phyloP scores from a whole-genome alignment of 1,140 invertebrate genomes.

The Tetragnatha versicolor region DNA sequence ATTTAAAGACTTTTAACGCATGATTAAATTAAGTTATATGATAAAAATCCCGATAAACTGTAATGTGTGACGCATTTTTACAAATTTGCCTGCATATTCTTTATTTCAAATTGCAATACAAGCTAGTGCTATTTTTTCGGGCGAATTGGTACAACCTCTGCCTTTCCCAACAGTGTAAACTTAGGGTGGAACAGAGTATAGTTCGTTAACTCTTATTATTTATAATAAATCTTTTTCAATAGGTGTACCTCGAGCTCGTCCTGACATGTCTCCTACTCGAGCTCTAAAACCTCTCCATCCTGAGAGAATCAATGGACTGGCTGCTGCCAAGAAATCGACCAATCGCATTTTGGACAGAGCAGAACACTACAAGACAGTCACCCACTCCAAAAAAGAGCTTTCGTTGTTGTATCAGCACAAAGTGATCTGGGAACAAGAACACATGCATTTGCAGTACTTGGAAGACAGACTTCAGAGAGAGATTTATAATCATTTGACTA shows the following conservation, averaged over 20 bases:
- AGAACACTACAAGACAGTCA: constrained; percentile 43
- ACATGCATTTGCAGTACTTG: constrained; percentile 51
- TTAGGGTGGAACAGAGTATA: too few species aligned
- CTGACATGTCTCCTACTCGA: constrained; percentile 75
- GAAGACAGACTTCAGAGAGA: constrained; percentile 52
- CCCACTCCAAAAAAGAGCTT: constrained; percentile 46
- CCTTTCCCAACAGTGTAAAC: too few species aligned
- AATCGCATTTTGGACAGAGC: constrained; percentile 41
- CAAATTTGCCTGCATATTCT: too few species aligned
- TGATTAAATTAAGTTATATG: too few species aligned
- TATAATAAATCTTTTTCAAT: neutral
- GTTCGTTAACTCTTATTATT: neutral
- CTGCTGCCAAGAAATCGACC: constrained; percentile 29
- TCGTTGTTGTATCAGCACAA: constrained; percentile 51
- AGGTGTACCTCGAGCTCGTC: constrained; percentile 38
- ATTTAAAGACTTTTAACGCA: too few species aligned
- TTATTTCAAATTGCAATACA: too few species aligned
- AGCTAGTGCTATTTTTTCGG: too few species aligned
- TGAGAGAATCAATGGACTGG: constrained; percentile 41
- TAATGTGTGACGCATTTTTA: too few species aligned
- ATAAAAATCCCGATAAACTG: too few species aligned
- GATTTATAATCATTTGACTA: constrained; percentile 52
- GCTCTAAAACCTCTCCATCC: constrained; percentile 73
- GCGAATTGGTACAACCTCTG: too few species aligned
- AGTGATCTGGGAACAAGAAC: constrained; percentile 55